Evolutionary conservation across 2,888 invertebrate species (phyloP).

Genomic region (Ommatoiulus sabulosus): DNA sequence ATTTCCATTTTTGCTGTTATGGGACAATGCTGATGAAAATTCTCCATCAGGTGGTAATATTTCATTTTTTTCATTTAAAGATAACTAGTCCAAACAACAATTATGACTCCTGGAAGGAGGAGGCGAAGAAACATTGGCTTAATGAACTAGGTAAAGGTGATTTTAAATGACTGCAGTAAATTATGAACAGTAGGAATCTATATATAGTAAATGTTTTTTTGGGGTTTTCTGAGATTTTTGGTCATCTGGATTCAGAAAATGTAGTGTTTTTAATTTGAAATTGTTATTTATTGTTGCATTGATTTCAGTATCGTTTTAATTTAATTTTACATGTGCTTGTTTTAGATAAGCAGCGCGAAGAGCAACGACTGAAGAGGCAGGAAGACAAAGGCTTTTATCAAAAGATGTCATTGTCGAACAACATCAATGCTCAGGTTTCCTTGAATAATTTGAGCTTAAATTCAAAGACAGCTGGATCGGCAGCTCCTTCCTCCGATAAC

Average conservation of each 20-base stretch:
- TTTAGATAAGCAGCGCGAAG: conserved; percentile 57
- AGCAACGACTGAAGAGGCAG: conserved; percentile 55
- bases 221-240: no score
- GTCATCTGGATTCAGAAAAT: no score
- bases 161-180: neutral
- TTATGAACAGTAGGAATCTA: neutral
- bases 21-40: neutral
- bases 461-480: neutral
- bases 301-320: no score
- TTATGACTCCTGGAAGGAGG: conserved; percentile 55
- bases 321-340: neutral
- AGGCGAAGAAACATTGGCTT: conserved; percentile 56
- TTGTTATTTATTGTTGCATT: no score
- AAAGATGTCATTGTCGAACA: neutral
- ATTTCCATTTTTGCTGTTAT: neutral
- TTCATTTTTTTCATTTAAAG: neutral
- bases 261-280: no score
- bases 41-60: neutral
- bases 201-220: no score
- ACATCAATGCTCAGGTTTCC: neutral
- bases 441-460: neutral
- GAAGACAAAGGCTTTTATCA: conserved; percentile 29
- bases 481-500: neutral
- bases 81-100: neutral
- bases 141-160: conserved; percentile 54